A percentile compares a stretch with the other conserved stretches of the same genome.
These are phyloP conservation scores for Madoqua kirkii DNA, from an alignment of 2,113 vertebrate species.

Conservation along the genomic window DNA sequence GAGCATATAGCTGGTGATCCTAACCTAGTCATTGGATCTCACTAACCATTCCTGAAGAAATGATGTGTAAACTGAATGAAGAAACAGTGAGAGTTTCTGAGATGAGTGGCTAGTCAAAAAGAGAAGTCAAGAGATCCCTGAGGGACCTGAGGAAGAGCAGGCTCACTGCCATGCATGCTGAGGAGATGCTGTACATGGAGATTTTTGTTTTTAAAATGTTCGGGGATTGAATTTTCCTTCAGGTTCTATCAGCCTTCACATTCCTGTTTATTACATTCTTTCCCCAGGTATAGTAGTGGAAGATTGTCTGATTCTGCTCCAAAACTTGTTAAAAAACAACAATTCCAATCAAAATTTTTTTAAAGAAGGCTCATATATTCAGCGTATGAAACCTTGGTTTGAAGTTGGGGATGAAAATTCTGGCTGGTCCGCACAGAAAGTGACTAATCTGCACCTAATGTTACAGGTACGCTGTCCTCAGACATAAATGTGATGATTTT, in stretches of 20 bases:
- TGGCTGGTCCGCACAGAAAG: conserved; percentile 98
- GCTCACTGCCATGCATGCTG: neutral
- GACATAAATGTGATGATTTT: accelerated
- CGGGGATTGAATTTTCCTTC: neutral
- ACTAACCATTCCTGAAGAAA: neutral
- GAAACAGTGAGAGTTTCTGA: neutral
- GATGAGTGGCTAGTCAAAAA: neutral
- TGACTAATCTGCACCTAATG: conserved; percentile 98
- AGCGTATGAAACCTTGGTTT: conserved; percentile 99
- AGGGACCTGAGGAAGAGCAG: neutral
- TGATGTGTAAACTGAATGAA: neutral
- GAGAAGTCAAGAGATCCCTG: neutral
- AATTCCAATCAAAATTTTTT: conserved; percentile 99
- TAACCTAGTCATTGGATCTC: neutral
- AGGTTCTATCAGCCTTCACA: neutral
- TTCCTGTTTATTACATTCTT: conserved; percentile 31
- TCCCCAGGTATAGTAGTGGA: conserved; percentile 95
- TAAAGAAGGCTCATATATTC: conserved; percentile 98
- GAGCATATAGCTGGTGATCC: neutral
- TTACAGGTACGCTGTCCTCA: conserved; percentile 86
- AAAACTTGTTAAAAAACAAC: conserved; percentile 96
- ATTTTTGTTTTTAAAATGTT: neutral
- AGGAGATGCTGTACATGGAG: neutral
- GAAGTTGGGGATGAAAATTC: conserved; percentile 97
- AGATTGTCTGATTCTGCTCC: conserved; percentile 94